Percentiles rank a stretch among this genome's conserved stretches.
Evolutionary conservation across 2,888 invertebrate genomes (phyloP).

Genomic region (Gandaritis pyraliata): DNA sequence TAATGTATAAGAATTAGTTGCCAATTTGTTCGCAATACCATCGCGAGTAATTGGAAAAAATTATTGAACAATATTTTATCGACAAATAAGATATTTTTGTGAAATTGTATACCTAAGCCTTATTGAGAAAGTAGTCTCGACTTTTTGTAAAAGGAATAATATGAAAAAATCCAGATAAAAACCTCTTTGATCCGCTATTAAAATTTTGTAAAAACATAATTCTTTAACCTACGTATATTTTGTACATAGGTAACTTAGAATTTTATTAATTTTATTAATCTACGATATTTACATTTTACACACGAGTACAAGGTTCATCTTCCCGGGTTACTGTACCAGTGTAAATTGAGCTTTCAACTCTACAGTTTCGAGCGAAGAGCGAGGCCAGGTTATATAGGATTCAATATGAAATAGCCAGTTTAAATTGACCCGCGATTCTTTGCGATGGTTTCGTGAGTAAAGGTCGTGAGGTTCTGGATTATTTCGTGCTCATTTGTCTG

Average conservation of each 20-base stretch:
- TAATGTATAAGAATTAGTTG: slow-evolving; percentile 24
- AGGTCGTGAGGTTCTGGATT: slow-evolving; percentile 16
- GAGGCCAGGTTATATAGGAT: slow-evolving; percentile 1
- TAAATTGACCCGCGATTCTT: slow-evolving; percentile 6
- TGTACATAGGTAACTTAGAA: no score
- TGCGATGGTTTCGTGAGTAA: background rate
- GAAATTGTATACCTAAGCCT: no score
- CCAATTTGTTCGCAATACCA: slow-evolving; percentile 23
- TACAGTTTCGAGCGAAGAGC: background rate
- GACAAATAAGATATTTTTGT: background rate
- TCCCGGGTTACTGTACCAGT: background rate
- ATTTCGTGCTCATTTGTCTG: background rate
- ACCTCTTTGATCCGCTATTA: no score
- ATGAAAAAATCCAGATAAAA: no score
- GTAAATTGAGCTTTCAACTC: background rate
- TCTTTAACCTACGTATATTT: no score
- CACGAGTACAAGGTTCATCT: background rate
- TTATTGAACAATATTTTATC: background rate
- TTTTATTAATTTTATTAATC: no score
- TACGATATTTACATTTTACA: no score
- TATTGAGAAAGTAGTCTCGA: no score
- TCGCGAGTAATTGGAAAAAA: background rate
- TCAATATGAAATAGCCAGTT: background rate
- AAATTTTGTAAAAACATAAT: no score
- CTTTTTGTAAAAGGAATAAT: no score